Conservation (phyloP, 2,113 vertebrate species). For the Spermophilus dauricus region DNA sequence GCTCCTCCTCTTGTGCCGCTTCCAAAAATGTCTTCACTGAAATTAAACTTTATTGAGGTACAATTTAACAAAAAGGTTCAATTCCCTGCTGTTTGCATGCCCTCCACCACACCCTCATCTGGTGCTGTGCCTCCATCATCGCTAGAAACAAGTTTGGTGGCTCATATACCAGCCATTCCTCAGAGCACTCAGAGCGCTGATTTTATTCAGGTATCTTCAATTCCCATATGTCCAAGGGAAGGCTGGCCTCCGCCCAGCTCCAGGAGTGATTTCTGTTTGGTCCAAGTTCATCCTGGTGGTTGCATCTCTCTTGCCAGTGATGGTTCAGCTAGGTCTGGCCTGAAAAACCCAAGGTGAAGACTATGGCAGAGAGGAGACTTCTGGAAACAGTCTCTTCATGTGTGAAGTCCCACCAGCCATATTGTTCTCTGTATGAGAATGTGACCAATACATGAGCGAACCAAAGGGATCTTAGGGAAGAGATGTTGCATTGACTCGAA, state of each 20-base stretch:
- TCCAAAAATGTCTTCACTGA: constrained; percentile 3
- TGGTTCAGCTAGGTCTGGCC: neutral
- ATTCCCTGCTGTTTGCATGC: neutral
- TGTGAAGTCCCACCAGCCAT: neutral
- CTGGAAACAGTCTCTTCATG: neutral
- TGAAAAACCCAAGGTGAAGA: neutral
- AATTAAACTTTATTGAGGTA: neutral
- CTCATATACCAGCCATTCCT: neutral
- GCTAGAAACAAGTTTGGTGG: neutral
- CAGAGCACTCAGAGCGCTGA: neutral
- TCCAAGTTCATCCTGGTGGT: neutral
- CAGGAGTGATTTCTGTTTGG: neutral
- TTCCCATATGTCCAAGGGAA: neutral
- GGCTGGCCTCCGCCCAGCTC: neutral
- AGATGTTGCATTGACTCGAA: neutral
- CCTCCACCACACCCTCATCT: neutral
- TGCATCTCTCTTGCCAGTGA: neutral
- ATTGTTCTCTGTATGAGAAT: neutral
- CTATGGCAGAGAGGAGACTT: neutral
- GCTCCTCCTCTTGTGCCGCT: neutral
- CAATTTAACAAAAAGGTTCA: constrained; percentile 1
- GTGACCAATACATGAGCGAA: neutral
- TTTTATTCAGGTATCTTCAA: neutral
- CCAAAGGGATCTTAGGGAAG: neutral
- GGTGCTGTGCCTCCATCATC: neutral